Base-by-base conservation (phyloP, 2,113 vertebrate species). In the Puntigrus tetrazona region DNA sequence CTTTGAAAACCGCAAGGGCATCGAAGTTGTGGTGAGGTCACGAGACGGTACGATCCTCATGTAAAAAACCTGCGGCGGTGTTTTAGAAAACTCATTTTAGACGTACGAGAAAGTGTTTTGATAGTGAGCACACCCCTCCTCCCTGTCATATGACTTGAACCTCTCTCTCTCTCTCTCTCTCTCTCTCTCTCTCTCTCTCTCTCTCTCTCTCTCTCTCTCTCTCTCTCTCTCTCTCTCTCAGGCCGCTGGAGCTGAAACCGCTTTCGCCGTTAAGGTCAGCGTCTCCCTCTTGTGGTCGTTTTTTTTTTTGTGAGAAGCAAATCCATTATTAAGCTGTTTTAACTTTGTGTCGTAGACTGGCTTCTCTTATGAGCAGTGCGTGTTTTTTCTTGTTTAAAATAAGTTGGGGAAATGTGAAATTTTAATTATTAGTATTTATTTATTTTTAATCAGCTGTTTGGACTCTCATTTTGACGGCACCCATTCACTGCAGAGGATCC, bases 91-190 rank as follows among this genome's bases (percentile, higher is more conserved):
- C 16, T 29, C 25, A 65, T 47, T 43, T 74, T 47, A 73, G 4
- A 43, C 3, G 34, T 29, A 18, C 1, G 47, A 18, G 31, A 27
- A 31, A 43, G 34, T 52, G 70, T 67, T 36, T 84, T 16, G 65
- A 57, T 31, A 75, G 45, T 59, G 20, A 45, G 14, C 81, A 47
- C 36, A 13, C 57, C 38, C 18, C 20, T 41, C 59, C 81, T 45
- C 43, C 13, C 75, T 50, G 45, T 88, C 88, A 85, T 70, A 87
- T 87, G 85, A 87, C 57, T 47, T 47, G 45, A 47, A 47, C 59
- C 50, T n/a, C 61, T 31, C 34, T 38, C 57, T 73, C 55, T 74
- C 41, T 43, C 25, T 18, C 38, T 45, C 9, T 52, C 78, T 45
- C 45, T 73, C 67, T 72, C 69, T 41, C 69, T 25, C 20, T 73